Evolutionary conservation across 2,113 vertebrate species (phyloP).

Genomic region (Falcunculus frontatus): DNA sequence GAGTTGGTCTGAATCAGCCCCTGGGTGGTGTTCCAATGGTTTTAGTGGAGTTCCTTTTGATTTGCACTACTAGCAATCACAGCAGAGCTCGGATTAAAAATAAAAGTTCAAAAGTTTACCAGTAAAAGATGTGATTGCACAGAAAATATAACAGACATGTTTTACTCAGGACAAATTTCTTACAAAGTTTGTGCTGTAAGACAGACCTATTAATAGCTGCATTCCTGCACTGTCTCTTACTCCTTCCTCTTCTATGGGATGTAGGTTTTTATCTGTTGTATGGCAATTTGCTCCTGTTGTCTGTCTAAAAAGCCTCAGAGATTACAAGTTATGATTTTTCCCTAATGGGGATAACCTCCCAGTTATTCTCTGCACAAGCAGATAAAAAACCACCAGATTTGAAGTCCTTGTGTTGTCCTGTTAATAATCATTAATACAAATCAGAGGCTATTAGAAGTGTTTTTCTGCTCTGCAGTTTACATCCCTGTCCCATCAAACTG

Average conservation of each 20-base stretch:
- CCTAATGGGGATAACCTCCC: neutral
- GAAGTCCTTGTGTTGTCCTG: neutral
- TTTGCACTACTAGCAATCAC: neutral
- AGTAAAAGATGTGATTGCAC: neutral
- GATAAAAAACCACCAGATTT: neutral
- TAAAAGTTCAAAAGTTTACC: neutral
- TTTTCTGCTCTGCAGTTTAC: neutral
- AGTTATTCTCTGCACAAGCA: neutral
- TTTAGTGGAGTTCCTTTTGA: neutral
- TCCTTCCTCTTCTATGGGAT: neutral
- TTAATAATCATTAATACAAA: neutral
- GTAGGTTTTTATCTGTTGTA: neutral
- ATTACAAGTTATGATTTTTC: neutral
- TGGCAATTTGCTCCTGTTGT: neutral
- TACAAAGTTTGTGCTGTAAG: neutral
- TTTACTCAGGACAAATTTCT: neutral
- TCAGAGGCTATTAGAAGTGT: neutral
- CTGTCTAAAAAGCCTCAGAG: neutral
- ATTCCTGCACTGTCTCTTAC: neutral
- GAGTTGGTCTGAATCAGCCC: neutral
- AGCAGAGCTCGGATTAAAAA: neutral
- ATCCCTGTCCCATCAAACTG: neutral
- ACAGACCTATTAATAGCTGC: neutral
- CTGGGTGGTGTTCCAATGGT: neutral
- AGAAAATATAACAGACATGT: neutral